A percentile compares a stretch with the other conserved stretches of the same genome.
Conservation (phyloP, 2,113 vertebrate genomes). For the Rostratula benghalensis region DNA sequence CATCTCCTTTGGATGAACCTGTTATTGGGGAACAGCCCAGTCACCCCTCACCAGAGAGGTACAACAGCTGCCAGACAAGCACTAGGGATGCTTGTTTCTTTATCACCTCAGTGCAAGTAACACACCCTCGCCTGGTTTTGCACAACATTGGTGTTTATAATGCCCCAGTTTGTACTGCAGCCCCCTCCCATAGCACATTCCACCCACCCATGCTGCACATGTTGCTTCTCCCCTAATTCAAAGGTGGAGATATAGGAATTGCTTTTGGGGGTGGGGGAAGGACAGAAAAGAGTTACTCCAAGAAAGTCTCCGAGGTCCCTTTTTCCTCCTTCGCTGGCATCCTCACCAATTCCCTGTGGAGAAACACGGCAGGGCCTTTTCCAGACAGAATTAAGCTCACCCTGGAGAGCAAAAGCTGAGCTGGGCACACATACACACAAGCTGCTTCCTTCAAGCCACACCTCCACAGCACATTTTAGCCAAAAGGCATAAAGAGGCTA, state of each 20-base stretch:
- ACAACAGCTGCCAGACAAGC: fast-evolving
- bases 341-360: background rate
- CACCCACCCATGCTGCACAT: background rate
- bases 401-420: background rate
- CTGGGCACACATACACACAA: fast-evolving
- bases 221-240: background rate
- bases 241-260: background rate
- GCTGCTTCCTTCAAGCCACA: fast-evolving
- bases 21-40: background rate
- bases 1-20: background rate
- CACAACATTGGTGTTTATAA: background rate
- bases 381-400: background rate
- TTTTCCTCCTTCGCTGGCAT: background rate
- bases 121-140: fast-evolving
- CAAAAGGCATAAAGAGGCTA: background rate
- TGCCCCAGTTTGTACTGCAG: background rate
- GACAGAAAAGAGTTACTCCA: background rate
- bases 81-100: fast-evolving
- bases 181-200: too few relatives aligned
- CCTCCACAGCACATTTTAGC: background rate
- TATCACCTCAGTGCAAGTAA: background rate
- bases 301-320: background rate
- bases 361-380: background rate
- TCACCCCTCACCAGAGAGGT: background rate
- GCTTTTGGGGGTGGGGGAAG: background rate